phyloP scores from a whole-genome alignment of 2,797 vertebrate species.

The Sebastes itinus region DNA sequence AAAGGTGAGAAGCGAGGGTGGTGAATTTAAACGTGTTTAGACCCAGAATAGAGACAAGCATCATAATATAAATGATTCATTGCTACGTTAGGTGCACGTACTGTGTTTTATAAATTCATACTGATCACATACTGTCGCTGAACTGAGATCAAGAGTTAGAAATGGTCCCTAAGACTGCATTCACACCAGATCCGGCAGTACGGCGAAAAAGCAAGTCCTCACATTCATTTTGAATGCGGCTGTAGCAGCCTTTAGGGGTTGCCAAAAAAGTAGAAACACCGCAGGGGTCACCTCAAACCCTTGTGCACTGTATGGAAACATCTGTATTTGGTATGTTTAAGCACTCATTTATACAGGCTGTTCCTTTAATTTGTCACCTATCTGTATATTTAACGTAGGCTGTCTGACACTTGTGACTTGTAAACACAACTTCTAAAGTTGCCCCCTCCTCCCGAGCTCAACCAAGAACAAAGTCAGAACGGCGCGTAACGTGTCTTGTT shows the following conservation, averaged over 20 bases:
- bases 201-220: too few species aligned
- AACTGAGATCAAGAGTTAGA: slow-evolving; percentile 40
- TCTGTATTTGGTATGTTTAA: neutral
- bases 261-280: too few species aligned
- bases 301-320: neutral
- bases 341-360: neutral
- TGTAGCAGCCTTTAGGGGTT: too few species aligned
- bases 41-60: slow-evolving; percentile 34
- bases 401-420: neutral
- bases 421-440: neutral
- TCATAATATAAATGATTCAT: slow-evolving; percentile 23
- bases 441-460: neutral
- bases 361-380: neutral
- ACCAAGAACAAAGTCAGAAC: neutral
- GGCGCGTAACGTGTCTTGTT: neutral
- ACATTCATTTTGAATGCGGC: neutral
- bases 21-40: slow-evolving; percentile 36
- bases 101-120: slow-evolving; percentile 7
- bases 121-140: neutral
- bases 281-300: neutral
- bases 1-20: slow-evolving; percentile 53
- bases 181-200: too few species aligned
- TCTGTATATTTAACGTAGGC: neutral
- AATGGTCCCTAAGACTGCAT: neutral
- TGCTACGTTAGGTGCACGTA: neutral